These are phyloP conservation scores for Microtus pennsylvanicus DNA, from an alignment of 2,113 vertebrate genomes.

Conservation along the genomic window DNA sequence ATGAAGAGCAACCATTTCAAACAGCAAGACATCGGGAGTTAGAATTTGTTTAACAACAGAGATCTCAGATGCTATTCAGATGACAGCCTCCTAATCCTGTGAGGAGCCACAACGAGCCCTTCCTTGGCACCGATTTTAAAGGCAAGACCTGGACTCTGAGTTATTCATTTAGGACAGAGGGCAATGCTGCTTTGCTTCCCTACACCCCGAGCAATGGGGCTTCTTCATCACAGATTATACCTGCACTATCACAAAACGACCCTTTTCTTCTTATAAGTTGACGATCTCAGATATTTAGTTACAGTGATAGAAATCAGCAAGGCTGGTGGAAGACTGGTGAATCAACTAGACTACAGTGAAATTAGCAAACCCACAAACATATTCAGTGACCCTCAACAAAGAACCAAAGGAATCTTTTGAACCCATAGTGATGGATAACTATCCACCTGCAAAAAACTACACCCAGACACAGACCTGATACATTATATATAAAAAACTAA, in stretches of 20 bases:
- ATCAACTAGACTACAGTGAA: background rate
- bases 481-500: background rate
- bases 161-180: background rate
- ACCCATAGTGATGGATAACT: background rate
- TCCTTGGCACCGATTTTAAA: background rate
- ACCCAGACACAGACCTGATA: background rate
- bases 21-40: slow-evolving; percentile 76
- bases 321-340: background rate
- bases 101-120: background rate
- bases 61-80: slow-evolving; percentile 92
- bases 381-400: background rate
- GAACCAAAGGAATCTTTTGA: background rate
- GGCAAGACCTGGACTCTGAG: background rate
- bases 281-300: background rate
- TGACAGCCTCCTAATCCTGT: slow-evolving; percentile 41
- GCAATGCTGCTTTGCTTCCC: background rate
- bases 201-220: background rate
- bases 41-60: slow-evolving; percentile 83
- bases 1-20: slow-evolving; percentile 87
- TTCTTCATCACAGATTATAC: background rate
- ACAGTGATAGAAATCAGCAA: background rate
- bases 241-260: background rate
- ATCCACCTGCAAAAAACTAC: background rate
- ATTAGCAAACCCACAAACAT: background rate
- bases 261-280: background rate